Evolutionary conservation across 2,797 vertebrate species (phyloP), one percentile per base, ranked within the genome.

Genomic region (Tarsius wallacei): DNA sequence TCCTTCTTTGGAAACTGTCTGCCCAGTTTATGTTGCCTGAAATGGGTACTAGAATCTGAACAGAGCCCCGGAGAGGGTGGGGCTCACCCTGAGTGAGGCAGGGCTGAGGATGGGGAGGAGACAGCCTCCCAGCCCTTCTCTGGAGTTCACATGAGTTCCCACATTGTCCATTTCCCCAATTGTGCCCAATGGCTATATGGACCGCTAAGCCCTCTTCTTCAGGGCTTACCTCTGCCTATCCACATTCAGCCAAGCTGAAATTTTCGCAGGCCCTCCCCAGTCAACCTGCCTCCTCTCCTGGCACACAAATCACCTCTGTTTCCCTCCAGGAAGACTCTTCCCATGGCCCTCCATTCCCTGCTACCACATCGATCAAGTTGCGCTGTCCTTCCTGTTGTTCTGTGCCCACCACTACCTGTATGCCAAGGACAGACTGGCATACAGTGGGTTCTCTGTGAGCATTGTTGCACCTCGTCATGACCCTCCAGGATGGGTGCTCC

Each of bases 1-100:
- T 91, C 81, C 76, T 82, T 82, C 86, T 88, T 14, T 31, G 78
- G 26, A 68, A 94, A 10, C 51, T 7, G 28, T 49, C 84, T 85
- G 74, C 80, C 83, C 87, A 14, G 87, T 82, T 97, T 92, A 68
- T 83, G 83, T 91, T 95, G 76, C 90, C 91, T 90, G 85, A 89
- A 87, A 95, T 51, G 71, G 93, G 93, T 47, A 86, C 42, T 33
- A 7, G 15, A 85, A 71, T 95, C 89, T 96, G 93, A 95, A 96
- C 84, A 96, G 74, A 90, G 73, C 47, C 55, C 36, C 21, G 42
- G 49, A 51, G 73, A 22, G 9, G 51, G 24, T 24, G 55, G 84
- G n/a, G 49, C 47, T 24, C 64, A 31, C 49, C 66, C 73, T 47
- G 26, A 21, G 24, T 24, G 28, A 53, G 87, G 55, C 22, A 22